Base-by-base conservation (phyloP, 2,797 vertebrate species). In the Argya squamiceps region DNA sequence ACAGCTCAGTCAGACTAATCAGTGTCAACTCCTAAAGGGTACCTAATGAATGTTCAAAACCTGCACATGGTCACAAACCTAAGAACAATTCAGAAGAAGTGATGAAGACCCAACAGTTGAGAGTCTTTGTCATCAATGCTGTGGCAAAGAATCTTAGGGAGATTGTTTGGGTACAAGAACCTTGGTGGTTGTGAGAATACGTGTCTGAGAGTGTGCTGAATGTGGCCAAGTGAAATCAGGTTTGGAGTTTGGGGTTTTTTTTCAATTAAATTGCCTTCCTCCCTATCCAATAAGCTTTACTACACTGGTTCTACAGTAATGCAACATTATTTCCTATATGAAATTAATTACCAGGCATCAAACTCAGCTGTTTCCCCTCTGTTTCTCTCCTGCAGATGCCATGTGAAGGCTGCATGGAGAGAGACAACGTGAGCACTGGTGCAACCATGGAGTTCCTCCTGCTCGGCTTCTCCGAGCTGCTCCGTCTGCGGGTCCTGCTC, bases 401-500 rank as follows among this genome's bases (percentile, higher is more conserved):
- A 58, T 89, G 81, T 44, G 88, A 93, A 84, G 56, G 62, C 76
- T 93, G 81, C 60, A 73, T 10, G 64, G 92, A 91, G 36, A 71
- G 56, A 17, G 43, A 79, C 70, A 97, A 97, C 34, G 56, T 56
- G 30, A 95, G 89, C 78, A 58, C 44, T 27, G 55, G 39, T 10
- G 58, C 56, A 74, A 62, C 94, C 68, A 43, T 69, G 19, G 97
- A 94, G 59, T 98, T 98, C 69, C 47, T 98, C 68, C 96, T 98
- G 26, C 97, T 98, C 1, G 97, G 98, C 67, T 98, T 98, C 83
- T 96, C 97, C 0, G 98, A 98, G 77, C 92, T 96, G 47, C 92
- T 97, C 2, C 73, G 8, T 43, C 81, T 98, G 60, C 58, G 92
- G 22, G 56, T 95, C 4, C 29, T 83, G 21, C 96, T 98, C 84